These are phyloP conservation scores for Venusia cambrica DNA, from an alignment of 2,888 invertebrate genomes.

Conservation along the genomic window DNA sequence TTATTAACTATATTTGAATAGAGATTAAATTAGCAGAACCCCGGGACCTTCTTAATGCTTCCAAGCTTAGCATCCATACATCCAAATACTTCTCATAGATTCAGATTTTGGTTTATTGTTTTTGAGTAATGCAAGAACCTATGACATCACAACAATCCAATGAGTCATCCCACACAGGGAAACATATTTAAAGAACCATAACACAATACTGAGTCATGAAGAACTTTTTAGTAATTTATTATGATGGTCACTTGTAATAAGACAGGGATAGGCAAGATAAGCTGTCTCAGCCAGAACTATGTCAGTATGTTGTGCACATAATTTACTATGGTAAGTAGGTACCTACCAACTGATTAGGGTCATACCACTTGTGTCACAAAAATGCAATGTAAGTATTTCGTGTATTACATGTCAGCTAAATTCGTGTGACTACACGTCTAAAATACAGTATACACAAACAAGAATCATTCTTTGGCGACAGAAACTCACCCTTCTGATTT, in stretches of 20 bases:
- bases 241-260: constrained; percentile 15
- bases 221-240: constrained; percentile 8
- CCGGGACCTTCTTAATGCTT: too few species aligned
- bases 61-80: too few species aligned
- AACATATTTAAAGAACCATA: constrained; percentile 29
- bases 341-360: too few species aligned
- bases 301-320: constrained; percentile 25
- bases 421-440: constrained; percentile 56
- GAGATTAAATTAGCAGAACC: too few species aligned
- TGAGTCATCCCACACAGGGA: constrained; percentile 56
- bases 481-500: constrained; percentile 71
- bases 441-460: constrained; percentile 75
- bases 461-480: constrained; percentile 42
- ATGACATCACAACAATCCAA: constrained; percentile 68
- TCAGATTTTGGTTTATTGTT: too few species aligned
- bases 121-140: constrained; percentile 52
- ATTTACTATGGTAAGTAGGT: too few species aligned
- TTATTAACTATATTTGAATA: too few species aligned
- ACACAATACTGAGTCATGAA: neutral
- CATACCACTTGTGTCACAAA: neutral
- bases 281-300: constrained; percentile 19
- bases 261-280: constrained; percentile 20
- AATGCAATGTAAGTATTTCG: constrained; percentile 28
- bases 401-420: constrained; percentile 52
- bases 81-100: too few species aligned